Evolutionary conservation across 2,113 vertebrate genomes (phyloP).

Genomic region (Ameiurus melas): DNA sequence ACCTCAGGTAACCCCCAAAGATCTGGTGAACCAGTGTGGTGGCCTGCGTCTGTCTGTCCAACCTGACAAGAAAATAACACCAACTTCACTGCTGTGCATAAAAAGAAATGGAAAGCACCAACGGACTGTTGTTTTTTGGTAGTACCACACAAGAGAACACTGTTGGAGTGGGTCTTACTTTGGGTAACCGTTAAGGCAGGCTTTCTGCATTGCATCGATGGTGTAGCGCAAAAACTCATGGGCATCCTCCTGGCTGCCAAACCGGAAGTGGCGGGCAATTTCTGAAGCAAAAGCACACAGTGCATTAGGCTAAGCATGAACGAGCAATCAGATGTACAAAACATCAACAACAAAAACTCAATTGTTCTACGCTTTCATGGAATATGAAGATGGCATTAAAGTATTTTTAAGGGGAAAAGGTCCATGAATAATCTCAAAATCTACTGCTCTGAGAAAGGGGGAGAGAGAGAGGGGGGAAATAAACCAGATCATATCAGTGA

Average conservation of each 20-base stretch:
- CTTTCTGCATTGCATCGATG: conserved; percentile 96
- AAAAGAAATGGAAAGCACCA: neutral
- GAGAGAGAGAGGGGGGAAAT: conserved; percentile 40
- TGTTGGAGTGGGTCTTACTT: conserved; percentile 73
- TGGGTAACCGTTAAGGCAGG: conserved; percentile 86
- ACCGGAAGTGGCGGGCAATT: conserved; percentile 89
- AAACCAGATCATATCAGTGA: neutral
- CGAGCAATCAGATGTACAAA: conserved; percentile 1
- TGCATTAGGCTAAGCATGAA: neutral
- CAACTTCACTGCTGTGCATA: neutral
- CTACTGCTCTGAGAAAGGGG: conserved; percentile 35
- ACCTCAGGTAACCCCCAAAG: conserved; percentile 94
- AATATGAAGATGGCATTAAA: neutral
- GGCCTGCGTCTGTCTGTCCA: conserved; percentile 92
- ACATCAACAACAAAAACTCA: conserved; percentile 29
- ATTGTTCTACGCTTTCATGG: conserved; percentile 6
- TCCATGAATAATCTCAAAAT: neutral
- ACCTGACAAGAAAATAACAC: conserved; percentile 64
- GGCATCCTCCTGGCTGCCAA: conserved; percentile 92
- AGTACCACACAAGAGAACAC: no score
- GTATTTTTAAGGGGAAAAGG: neutral
- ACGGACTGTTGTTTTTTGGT: neutral
- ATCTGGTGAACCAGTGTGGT: conserved; percentile 94
- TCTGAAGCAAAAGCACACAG: conserved; percentile 59
- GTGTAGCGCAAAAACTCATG: conserved; percentile 95